These are phyloP conservation scores for Heliconius erato DNA, from an alignment of 2,888 invertebrate genomes.

Conservation along the genomic window DNA sequence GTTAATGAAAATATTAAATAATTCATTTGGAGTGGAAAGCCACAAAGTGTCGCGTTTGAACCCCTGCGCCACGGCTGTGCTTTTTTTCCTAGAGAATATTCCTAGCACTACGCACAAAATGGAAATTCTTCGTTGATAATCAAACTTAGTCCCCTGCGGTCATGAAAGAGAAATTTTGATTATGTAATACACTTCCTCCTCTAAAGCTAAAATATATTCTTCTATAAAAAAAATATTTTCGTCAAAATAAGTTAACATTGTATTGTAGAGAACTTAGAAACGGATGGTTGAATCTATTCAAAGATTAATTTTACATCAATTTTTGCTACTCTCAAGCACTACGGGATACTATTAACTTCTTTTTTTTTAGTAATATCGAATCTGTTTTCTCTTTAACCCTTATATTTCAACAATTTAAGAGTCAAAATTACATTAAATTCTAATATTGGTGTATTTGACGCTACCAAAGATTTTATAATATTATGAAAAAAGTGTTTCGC, in stretches of 20 bases:
- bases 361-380: not conserved
- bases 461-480: not conserved
- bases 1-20: too few species aligned
- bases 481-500: not conserved
- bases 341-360: slow-evolving; percentile 68
- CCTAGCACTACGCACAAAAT: too few species aligned
- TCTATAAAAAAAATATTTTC: not conserved
- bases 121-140: too few species aligned
- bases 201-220: not conserved
- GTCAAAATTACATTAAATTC: slow-evolving; percentile 5
- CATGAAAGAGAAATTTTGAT: not conserved
- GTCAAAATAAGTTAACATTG: slow-evolving; percentile 1
- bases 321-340: slow-evolving; percentile 67
- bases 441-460: not conserved
- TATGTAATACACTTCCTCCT: not conserved
- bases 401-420: not conserved
- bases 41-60: too few species aligned
- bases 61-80: too few species aligned
- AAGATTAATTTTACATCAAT: slow-evolving; percentile 59
- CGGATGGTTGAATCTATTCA: slow-evolving; percentile 30
- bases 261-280: slow-evolving; percentile 1
- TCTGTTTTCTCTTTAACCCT: not conserved
- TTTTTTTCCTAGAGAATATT: too few species aligned
- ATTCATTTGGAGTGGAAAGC: too few species aligned
- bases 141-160: too few species aligned